These are phyloP conservation scores for Apis laboriosa DNA, from an alignment of 1,140 invertebrate species.

Conservation along the genomic window DNA sequence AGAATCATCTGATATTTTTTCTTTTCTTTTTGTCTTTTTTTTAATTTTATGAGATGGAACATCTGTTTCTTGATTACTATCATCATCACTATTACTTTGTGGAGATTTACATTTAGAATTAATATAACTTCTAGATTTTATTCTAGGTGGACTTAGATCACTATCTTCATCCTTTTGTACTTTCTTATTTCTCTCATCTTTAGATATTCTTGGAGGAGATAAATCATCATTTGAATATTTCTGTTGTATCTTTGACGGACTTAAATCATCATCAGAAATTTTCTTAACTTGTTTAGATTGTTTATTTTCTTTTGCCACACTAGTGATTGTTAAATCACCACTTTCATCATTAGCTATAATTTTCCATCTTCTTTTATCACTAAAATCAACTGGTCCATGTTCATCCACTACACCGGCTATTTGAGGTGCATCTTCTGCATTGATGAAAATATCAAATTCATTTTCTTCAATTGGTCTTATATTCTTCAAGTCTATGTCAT, in stretches of 20 bases:
- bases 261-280: conserved; percentile 25
- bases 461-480: conserved; percentile 84
- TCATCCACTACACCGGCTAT: conserved; percentile 96
- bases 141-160: conserved; percentile 52
- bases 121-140: conserved; percentile 44
- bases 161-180: not conserved
- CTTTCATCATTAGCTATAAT: conserved; percentile 81
- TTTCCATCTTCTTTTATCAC: conserved; percentile 88
- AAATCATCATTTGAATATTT: conserved; percentile 1
- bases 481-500: conserved; percentile 88
- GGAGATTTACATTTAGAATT: not conserved
- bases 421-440: conserved; percentile 92
- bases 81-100: not conserved
- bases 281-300: not conserved
- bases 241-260: conserved; percentile 17
- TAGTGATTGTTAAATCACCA: conserved; percentile 68
- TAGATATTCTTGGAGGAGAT: conserved; percentile 22
- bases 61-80: not conserved
- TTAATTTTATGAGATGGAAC: conserved; percentile 1
- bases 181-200: not conserved
- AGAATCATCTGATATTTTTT: conserved; percentile 20
- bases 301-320: conserved; percentile 48
- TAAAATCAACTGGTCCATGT: conserved; percentile 86
- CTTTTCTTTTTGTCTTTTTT: conserved; percentile 11
- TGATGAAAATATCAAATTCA: conserved; percentile 85